Base-by-base conservation (phyloP, 2,113 vertebrate species). In the Danionella cerebrum region DNA sequence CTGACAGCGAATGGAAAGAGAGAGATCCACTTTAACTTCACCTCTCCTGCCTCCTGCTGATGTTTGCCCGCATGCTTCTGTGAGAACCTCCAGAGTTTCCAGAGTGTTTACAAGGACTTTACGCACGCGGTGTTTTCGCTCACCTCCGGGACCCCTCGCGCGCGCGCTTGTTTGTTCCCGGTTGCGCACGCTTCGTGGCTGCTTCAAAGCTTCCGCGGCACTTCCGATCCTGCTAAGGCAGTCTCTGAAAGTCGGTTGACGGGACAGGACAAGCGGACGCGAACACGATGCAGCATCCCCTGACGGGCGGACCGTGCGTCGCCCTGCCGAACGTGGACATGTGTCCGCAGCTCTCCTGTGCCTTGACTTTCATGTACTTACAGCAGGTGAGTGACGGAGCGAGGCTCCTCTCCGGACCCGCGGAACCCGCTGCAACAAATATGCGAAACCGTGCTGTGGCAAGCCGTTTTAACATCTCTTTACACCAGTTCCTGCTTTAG, bases 361-460 rank as follows among this genome's bases (percentile, higher is more conserved):
- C 94, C 87, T 92, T 97, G 91, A 95, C 94, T 84, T 96, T 97
- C 85, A 95, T 97, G 92, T 97, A 97, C 90, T 89, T 97, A 87
- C 94, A 97, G 92, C 93, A 96, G 93, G 94, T 97, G 92, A 94
- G 94, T 88, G 78, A 18, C n/a, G 18, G 27, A 11, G 55, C 12
- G 33, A 10, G 18, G 5, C 25, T 22, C 25, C 38, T 45, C 52
- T 45, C 12, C 10, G 27, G 36, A 27, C 54, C 44, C 24, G 27
- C 41, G 52, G n/a, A 35, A 19, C 33, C 42, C 38, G 11, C 7
- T 19, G 14, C 13, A n/a, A n/a, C n/a, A 25, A 39, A 47, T 11
- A 48, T 53, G 27, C 27, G 51, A 33, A 53, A 19, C 27, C 29
- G 14, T 8, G 6, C 12, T 33, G 16, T 53, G 51, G 51, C 51